Conservation (phyloP, 2,113 vertebrate species). For the Ciconia boyciana region DNA sequence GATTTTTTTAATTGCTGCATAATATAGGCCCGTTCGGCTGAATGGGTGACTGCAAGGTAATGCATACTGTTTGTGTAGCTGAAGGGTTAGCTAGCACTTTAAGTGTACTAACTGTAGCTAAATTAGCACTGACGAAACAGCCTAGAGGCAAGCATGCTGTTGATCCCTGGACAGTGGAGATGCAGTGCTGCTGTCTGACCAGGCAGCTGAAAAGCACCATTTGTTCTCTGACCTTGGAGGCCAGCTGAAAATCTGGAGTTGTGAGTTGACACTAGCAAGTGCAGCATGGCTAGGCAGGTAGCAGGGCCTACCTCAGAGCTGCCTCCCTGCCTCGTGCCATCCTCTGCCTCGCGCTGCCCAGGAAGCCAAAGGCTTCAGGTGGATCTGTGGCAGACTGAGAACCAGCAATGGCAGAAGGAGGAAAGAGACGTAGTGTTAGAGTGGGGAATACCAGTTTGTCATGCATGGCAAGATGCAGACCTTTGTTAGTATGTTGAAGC, state of each 20-base stretch:
- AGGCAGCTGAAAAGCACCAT: background rate
- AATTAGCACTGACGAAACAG: background rate
- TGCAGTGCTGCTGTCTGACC: background rate
- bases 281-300: background rate
- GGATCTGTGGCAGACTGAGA: background rate
- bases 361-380: background rate
- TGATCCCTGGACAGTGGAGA: background rate
- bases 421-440: background rate
- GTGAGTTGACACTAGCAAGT: background rate
- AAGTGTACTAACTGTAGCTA: background rate
- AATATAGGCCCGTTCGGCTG: background rate
- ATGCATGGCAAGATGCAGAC: background rate
- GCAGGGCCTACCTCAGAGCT: no score
- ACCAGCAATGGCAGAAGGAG: background rate
- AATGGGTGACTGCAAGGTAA: background rate
- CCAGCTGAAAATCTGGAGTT: background rate
- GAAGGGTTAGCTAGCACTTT: background rate
- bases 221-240: background rate
- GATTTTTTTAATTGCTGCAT: background rate
- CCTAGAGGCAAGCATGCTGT: background rate
- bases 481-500: background rate
- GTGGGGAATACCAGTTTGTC: background rate
- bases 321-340: background rate
- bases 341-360: accelerated
- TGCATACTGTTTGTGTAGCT: background rate